These are phyloP conservation scores for Leuctra nigra DNA, from an alignment of 2,888 invertebrate genomes.

Conservation along the genomic window DNA sequence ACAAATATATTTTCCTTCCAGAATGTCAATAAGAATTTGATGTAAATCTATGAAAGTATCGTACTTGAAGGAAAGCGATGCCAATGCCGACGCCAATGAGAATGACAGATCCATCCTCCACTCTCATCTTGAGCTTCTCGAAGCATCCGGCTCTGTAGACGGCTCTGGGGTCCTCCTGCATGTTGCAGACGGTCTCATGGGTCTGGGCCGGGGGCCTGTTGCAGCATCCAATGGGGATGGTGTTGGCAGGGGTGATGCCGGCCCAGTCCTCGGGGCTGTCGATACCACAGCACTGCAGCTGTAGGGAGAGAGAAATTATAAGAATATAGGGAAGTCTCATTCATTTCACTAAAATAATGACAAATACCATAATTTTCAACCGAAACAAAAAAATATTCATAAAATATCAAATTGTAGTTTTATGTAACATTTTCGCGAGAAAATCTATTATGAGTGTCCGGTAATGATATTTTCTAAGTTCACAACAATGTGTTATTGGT, in stretches of 20 bases:
- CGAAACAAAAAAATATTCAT: no score
- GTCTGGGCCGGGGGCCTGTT: neutral
- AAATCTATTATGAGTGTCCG: no score
- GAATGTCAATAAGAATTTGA: no score
- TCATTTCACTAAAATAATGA: no score
- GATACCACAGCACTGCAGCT: slow-evolving; percentile 28
- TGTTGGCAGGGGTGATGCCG: slow-evolving; percentile 14
- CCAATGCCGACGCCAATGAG: slow-evolving; percentile 56
- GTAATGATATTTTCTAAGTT: no score
- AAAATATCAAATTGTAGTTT: no score
- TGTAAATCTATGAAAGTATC: neutral
- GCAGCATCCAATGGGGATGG: slow-evolving; percentile 22
- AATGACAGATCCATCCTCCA: slow-evolving; percentile 48
- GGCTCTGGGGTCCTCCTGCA: slow-evolving; percentile 3
- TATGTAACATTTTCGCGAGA: no score
- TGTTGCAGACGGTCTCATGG: neutral
- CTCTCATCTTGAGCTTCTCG: slow-evolving; percentile 44
- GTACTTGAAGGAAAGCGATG: slow-evolving; percentile 57
- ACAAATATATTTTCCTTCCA: no score
- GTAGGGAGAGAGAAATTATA: neutral
- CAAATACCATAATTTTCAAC: no score
- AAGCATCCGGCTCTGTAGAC: slow-evolving; percentile 8
- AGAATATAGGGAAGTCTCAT: no score
- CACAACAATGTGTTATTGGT: no score
- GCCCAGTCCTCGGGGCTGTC: slow-evolving; percentile 24